Conservation (phyloP, 2,797 vertebrate genomes). For the Danio albolineatus region DNA sequence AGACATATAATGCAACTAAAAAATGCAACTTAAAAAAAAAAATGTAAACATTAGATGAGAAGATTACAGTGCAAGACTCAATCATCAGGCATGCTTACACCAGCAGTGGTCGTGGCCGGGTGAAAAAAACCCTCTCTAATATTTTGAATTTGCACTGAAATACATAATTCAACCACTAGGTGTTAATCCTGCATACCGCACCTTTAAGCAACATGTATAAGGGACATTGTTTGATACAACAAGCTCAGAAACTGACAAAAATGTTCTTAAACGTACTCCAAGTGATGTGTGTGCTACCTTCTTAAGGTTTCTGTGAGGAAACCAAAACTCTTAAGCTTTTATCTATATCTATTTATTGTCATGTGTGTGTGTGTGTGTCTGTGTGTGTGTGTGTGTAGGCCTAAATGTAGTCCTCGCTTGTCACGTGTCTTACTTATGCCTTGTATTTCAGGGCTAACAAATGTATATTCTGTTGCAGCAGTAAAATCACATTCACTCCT, state of each 20-base stretch:
- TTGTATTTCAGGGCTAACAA: neutral
- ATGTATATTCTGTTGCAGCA: neutral
- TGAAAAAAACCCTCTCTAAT: no score
- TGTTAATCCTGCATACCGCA: no score
- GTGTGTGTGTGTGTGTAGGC: neutral
- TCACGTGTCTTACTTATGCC: conserved; percentile 8
- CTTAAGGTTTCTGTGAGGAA: neutral
- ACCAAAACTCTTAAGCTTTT: neutral
- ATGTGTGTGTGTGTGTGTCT: neutral
- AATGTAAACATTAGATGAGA: no score
- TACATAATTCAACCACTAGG: no score
- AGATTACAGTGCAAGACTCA: no score
- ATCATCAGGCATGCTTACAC: no score
- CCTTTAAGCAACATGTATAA: neutral
- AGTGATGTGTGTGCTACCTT: neutral
- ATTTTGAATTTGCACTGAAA: no score
- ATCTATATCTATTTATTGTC: conserved; percentile 4
- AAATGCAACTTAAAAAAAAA: no score
- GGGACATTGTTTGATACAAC: no score
- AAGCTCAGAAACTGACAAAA: conserved; percentile 6
- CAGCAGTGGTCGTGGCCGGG: no score
- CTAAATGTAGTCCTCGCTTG: neutral
- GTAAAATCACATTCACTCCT: neutral
- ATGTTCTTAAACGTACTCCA: neutral
- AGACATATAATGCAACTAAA: no score